Base-by-base conservation (phyloP, 2,797 vertebrate species). In the Odontamblyopus lacepedii region DNA sequence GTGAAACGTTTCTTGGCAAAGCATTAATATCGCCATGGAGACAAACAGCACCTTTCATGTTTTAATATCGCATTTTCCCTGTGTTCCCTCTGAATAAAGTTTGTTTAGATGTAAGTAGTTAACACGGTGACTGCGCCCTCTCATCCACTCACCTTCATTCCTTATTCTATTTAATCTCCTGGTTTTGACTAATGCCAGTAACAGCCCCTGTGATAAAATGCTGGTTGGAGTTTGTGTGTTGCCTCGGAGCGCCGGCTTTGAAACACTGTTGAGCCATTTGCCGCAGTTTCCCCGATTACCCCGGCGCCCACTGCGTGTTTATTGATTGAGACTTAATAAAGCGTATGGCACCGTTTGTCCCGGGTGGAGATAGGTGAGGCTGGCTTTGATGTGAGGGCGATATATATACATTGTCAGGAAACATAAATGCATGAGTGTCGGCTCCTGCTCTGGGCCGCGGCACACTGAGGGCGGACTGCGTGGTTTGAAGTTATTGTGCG, bases 141-240 rank as follows among this genome's bases (percentile, higher is more conserved):
- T 93, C 92, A 78, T 95, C 96, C 95, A 91, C 92, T 93, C 92
- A 79, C 78, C 78, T 92, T 91, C 95, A 96, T 98, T 96, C 94
- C 95, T 96, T 95, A 97, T 98, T 99, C 96, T 94, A 96, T 98
- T 98, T 97, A 96, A 98, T 98, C 96, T 97, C 95, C 95, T 96
- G 96, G 95, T 97, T 97, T 97, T 82, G 96, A 97, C 96, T 98
- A 98, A 97, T 97, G 95, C 97, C 96, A 96, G 96, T 97, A 97
- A 96, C 95, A 96, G 97, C 96, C 96, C 95, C 95, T 94, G 95
- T 98, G 97, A 98, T 98, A 98, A 97, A 97, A 95, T 95, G 96
- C 97, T 98, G 97, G 97, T 98, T 97, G 97, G 95, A 95, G 94
- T 96, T 95, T 94, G 87, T 66, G 94, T 95, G 95, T 85, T 95